A percentile compares a stretch with the other conserved stretches of the same genome.
These are phyloP conservation scores for Malacoctenus gilli DNA, from an alignment of 2,797 vertebrate genomes.

Conservation along the genomic window DNA sequence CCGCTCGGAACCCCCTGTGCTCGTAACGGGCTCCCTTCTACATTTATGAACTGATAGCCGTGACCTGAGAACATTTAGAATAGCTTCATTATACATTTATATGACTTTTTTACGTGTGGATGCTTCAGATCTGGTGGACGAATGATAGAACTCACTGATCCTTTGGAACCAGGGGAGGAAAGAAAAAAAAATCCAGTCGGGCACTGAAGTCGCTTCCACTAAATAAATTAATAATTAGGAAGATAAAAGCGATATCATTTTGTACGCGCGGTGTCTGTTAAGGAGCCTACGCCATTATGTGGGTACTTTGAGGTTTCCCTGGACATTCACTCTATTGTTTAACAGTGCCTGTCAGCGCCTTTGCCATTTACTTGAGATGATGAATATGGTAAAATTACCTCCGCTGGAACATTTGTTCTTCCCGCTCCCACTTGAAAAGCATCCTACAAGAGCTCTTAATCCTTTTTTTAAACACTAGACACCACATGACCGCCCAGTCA, in stretches of 20 bases:
- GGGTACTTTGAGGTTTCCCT: constrained; percentile 20
- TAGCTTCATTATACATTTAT: constrained; percentile 69
- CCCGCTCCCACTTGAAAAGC: constrained; percentile 53
- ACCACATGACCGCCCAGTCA: constrained; percentile 45
- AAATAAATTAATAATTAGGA: constrained; percentile 42
- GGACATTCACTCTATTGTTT: constrained; percentile 33
- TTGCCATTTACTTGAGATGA: constrained; percentile 53
- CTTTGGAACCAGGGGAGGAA: constrained; percentile 27
- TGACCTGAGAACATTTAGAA: constrained; percentile 58
- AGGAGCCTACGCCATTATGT: constrained; percentile 14
- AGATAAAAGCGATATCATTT: constrained; percentile 32
- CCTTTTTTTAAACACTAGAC: constrained; percentile 56
- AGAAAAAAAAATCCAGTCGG: too few relatives aligned
- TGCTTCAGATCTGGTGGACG: constrained; percentile 46
- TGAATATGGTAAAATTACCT: constrained; percentile 48
- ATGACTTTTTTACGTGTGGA: constrained; percentile 54
- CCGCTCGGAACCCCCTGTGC: constrained; percentile 1
- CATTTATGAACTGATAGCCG: constrained; percentile 56
- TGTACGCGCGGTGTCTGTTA: not conserved
- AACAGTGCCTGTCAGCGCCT: constrained; percentile 33
- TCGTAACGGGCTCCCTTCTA: constrained; percentile 44
- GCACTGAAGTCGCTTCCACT: constrained; percentile 24
- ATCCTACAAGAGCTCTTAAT: constrained; percentile 57
- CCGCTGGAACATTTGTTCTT: constrained; percentile 43
- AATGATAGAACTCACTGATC: constrained; percentile 36